Conservation (phyloP, 2,113 vertebrate genomes). For the Neodon shergylaensis region DNA sequence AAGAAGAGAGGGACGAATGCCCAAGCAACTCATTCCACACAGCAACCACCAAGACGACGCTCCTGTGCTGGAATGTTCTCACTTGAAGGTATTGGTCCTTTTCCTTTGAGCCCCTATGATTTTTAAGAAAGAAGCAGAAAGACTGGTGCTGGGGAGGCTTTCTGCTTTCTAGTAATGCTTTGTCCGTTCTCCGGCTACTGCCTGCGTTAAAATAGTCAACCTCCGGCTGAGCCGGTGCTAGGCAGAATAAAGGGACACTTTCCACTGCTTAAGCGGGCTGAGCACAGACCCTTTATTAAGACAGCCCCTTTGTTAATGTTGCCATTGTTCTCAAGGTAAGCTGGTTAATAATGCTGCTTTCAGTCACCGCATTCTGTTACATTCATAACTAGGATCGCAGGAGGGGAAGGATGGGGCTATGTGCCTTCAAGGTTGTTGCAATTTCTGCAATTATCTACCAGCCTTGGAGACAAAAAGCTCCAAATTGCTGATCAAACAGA, state of each 20-base stretch:
- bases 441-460: background rate
- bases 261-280: background rate
- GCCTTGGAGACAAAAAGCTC: background rate
- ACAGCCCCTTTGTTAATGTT: conserved; percentile 62
- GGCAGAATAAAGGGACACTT: conserved; percentile 54
- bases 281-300: conserved; percentile 37
- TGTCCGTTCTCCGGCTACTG: conserved; percentile 20
- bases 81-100: conserved; percentile 74
- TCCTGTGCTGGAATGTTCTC: conserved; percentile 69
- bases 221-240: background rate
- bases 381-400: background rate
- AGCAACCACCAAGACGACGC: background rate
- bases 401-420: background rate
- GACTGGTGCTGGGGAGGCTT: background rate
- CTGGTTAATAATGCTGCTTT: conserved; percentile 50
- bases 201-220: conserved; percentile 24
- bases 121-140: conserved; percentile 16
- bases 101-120: conserved; percentile 51
- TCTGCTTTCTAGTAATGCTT: conserved; percentile 66
- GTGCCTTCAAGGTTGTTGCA: background rate
- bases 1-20: conserved; percentile 1
- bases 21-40: background rate
- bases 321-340: conserved; percentile 62
- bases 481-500: background rate
- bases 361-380: background rate